Base-by-base conservation (phyloP, 2,888 invertebrate species). In the Mayetiola destructor region DNA sequence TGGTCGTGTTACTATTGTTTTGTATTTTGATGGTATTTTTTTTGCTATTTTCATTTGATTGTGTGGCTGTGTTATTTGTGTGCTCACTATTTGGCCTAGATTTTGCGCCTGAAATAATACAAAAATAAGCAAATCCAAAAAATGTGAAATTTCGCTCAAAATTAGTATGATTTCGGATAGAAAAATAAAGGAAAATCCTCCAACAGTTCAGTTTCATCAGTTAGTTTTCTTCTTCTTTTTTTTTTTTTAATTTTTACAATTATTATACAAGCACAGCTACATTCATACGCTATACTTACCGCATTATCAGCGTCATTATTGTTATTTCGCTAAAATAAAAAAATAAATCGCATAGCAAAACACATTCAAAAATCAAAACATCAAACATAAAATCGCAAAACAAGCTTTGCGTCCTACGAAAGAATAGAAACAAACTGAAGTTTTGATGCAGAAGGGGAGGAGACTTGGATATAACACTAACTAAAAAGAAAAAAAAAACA, bases 1-100 rank as follows among this genome's bases (percentile, higher is more conserved):
- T 56, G 56, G 52, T 58, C 35, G 55, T 56, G 42, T 48, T 52
- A 29, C 57, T 55, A 40, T 58, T 59, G 35, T 53, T n/a, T 59
- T 27, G 39, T 21, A 29, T 59, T 57, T 42, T 52, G 57, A 56
- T 60, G 58, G 32, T 58, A 64, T 67, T 73, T 30, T 18, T 30
- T 40, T 36, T 36, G 56, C 12, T 52, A 57, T 35, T 57, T 37
- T 40, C 40, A 16, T 40, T 18, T 18, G 18, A 40, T 18, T 4
- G 40, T 40, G 2, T 6, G 12, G 12, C 12, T 32, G 6, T 32
- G 32, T 9, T 12, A 32, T 32, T 32, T 32, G n/a, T n/a, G n/a
- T n/a, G n/a, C n/a, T n/a, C n/a, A n/a, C n/a, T n/a, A 32, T 14
- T 40, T 57, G 57, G n/a, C 55, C 53, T 59, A 57, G 56, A 59